Evolutionary conservation across 2,113 vertebrate genomes (phyloP).

Genomic region (Isichthys henryi): DNA sequence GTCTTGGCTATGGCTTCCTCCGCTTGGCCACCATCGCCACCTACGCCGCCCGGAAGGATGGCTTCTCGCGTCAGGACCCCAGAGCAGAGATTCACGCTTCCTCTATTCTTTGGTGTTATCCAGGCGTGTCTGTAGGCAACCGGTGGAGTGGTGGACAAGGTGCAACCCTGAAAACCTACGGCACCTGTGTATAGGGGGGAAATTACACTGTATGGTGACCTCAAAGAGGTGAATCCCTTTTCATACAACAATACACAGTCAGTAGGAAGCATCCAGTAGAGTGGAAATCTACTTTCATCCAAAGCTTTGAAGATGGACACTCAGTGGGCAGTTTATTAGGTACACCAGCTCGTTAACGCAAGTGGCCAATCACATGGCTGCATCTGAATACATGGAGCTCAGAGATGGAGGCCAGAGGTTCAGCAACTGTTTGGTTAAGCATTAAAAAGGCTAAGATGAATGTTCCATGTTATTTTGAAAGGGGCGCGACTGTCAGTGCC

Average conservation of each 20-base stretch:
- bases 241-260: neutral
- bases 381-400: neutral
- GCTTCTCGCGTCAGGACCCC: constrained; percentile 31
- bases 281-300: neutral
- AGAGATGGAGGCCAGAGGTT: neutral
- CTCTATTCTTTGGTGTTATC: constrained; percentile 21
- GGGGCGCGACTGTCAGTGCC: neutral
- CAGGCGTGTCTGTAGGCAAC: constrained; percentile 16
- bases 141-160: neutral
- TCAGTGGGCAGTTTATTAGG: neutral
- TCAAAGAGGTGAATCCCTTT: neutral
- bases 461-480: neutral
- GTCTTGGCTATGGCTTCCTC: constrained; percentile 28
- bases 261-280: neutral
- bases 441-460: neutral
- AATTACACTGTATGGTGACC: neutral
- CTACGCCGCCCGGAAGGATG: constrained; percentile 42
- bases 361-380: neutral
- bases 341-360: neutral
- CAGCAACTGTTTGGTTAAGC: neutral
- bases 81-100: constrained; percentile 27
- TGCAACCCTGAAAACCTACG: neutral
- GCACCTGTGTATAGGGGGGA: neutral
- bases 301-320: neutral
- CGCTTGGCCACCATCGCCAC: constrained; percentile 20